phyloP scores from a whole-genome alignment of 1,140 invertebrate species.

The Lucilia cuprina region DNA sequence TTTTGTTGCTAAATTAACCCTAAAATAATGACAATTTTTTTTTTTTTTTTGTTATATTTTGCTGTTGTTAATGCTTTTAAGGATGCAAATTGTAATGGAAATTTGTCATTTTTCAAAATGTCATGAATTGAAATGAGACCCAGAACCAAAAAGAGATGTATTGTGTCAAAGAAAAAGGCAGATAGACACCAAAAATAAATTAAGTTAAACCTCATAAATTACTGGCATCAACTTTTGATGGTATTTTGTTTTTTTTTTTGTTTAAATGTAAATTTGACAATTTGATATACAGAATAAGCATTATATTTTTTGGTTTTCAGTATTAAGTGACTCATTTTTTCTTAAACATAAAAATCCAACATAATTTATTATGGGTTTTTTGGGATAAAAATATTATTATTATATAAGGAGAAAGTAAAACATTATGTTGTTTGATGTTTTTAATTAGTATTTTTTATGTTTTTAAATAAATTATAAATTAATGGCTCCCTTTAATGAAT shows the following conservation, averaged over 20 bases:
- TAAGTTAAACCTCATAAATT: not conserved
- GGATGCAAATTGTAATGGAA: not conserved
- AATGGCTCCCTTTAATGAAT: too few species aligned
- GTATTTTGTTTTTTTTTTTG: not conserved
- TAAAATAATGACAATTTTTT: not conserved
- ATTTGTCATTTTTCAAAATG: slow-evolving; percentile 1
- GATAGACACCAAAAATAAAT: not conserved
- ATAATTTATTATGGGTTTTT: too few species aligned
- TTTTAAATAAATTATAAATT: too few species aligned
- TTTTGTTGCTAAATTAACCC: not conserved
- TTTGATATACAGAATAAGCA: not conserved
- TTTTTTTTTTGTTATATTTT: too few species aligned
- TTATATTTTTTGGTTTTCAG: not conserved
- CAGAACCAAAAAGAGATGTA: too few species aligned
- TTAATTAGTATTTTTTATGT: too few species aligned
- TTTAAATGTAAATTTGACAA: not conserved
- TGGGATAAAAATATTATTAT: too few species aligned
- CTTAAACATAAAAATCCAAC: not conserved
- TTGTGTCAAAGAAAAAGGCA: too few species aligned
- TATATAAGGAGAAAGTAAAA: too few species aligned
- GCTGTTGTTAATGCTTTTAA: not conserved
- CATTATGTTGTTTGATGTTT: too few species aligned
- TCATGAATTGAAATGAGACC: not conserved
- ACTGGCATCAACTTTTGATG: not conserved
- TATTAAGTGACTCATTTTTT: not conserved